Percentiles rank a stretch among this genome's conserved stretches.
These are phyloP conservation scores for Lasioglossum figueresi DNA, from an alignment of 2,888 invertebrate genomes.

Conservation along the genomic window DNA sequence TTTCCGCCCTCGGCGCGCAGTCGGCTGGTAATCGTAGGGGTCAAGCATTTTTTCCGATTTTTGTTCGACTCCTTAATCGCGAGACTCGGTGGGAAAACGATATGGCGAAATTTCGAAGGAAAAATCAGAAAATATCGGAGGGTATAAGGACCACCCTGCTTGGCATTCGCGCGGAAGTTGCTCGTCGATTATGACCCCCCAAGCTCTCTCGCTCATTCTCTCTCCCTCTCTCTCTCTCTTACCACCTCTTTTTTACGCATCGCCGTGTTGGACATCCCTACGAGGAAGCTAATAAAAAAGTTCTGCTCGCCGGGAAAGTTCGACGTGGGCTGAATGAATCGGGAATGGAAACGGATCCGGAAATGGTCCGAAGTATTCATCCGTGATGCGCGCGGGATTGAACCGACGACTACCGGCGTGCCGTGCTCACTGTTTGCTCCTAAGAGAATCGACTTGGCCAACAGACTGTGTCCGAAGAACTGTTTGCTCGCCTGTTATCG, in stretches of 20 bases:
- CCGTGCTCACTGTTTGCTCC: not conserved
- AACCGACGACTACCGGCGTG: slow-evolving; percentile 9
- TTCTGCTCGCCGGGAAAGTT: slow-evolving; percentile 30
- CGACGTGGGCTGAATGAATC: slow-evolving; percentile 4
- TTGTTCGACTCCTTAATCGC: no score
- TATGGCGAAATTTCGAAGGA: no score
- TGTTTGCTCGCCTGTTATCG: slow-evolving; percentile 1
- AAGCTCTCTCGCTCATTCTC: not conserved
- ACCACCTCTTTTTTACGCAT: slow-evolving; percentile 35
- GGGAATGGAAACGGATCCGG: slow-evolving; percentile 17
- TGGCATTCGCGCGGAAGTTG: not conserved
- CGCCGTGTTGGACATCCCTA: slow-evolving; percentile 9
- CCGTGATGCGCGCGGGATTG: slow-evolving; percentile 12
- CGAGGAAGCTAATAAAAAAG: slow-evolving; percentile 44
- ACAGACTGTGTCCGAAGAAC: not conserved
- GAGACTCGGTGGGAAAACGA: no score
- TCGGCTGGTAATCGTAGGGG: no score
- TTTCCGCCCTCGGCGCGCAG: not conserved
- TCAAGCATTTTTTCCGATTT: no score
- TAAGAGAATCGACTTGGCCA: not conserved
- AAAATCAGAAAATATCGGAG: no score
- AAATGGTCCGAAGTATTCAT: slow-evolving; percentile 6
- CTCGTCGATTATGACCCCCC: slow-evolving; percentile 49
- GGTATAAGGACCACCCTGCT: not conserved
- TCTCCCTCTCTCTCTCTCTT: not conserved